phyloP scores from a whole-genome alignment of 2,888 invertebrate species.

The Eilema sororculum region DNA sequence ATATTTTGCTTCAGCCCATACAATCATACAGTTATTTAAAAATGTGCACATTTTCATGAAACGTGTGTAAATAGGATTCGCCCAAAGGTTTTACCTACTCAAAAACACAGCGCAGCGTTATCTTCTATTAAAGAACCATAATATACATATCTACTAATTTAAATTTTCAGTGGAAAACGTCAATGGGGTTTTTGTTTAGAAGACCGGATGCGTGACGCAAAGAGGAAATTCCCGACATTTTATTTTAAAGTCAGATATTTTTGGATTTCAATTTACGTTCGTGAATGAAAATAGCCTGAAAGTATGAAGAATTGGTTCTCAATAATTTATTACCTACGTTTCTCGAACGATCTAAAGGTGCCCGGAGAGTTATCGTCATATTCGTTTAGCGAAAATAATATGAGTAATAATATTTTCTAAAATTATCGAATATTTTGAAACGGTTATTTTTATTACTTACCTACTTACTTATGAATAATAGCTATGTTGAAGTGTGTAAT shows the following conservation, averaged over 20 bases:
- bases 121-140: not conserved
- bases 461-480: not conserved
- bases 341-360: not conserved
- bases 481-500: not conserved
- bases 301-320: slow-evolving; percentile 1
- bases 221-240: slow-evolving; percentile 16
- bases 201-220: slow-evolving; percentile 23
- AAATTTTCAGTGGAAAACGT: not conserved
- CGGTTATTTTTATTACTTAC: not conserved
- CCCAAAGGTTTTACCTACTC: too few species aligned
- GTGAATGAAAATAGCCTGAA: slow-evolving; percentile 3
- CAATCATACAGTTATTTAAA: too few species aligned
- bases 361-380: not conserved
- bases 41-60: not conserved
- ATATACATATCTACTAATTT: not conserved
- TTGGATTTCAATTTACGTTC: not conserved
- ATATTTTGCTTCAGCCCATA: too few species aligned
- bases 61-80: not conserved
- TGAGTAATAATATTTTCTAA: not conserved
- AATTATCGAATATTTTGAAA: not conserved
- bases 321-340: not conserved
- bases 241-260: slow-evolving; percentile 12
- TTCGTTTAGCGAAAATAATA: slow-evolving; percentile 3
- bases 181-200: not conserved
- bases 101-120: not conserved